Base-by-base conservation (phyloP, 2,797 vertebrate genomes). In the Urocyon cinereoargenteus region DNA sequence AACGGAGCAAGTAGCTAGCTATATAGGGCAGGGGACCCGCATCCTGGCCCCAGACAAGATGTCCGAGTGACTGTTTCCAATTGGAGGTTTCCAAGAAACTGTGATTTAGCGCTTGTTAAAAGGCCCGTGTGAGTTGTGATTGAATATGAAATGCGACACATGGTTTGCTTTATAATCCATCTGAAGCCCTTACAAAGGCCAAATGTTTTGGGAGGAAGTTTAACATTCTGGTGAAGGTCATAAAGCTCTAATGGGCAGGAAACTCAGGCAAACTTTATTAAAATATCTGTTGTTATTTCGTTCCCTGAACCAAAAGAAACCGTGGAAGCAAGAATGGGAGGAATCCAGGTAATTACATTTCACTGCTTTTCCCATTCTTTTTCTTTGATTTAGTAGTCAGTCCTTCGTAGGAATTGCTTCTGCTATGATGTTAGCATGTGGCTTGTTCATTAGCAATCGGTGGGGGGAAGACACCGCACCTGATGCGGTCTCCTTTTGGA, bases 81-180 rank as follows among this genome's bases (percentile, higher is more conserved):
- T 90, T 11, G 61, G 68, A 91, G 64, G 45, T 79, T 93, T 91
- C 90, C 9, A 73, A 88, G 49, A 66, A 55, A 51, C 19, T 88
- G 5, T 78, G 85, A 94, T 70, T 96, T 83, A 94, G n/a, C 0
- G 28, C 49, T 36, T 49, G 19, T 36, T 91, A n/a, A 85, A 90
- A 85, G 40, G 11, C 66, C 70, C 26, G 0, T 66, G 40, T 78
- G 91, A 72, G 57, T 40, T 49, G 40, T 77, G 91, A 86, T 36
- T 95, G 78, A 70, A 75, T 81, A 57, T 89, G 68, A 90, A 77
- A 86, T 57, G 40, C 68, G 61, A 95, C 88, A 97, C 81, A 87
- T 96, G 94, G 64, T 96, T 97, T 94, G 83, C 83, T 86, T 96
- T 96, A 93, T 64, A 84, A 72, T 91, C 57, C 61, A 70, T 95